phyloP scores from a whole-genome alignment of 2,888 invertebrate species.

The Metalampra italica region DNA sequence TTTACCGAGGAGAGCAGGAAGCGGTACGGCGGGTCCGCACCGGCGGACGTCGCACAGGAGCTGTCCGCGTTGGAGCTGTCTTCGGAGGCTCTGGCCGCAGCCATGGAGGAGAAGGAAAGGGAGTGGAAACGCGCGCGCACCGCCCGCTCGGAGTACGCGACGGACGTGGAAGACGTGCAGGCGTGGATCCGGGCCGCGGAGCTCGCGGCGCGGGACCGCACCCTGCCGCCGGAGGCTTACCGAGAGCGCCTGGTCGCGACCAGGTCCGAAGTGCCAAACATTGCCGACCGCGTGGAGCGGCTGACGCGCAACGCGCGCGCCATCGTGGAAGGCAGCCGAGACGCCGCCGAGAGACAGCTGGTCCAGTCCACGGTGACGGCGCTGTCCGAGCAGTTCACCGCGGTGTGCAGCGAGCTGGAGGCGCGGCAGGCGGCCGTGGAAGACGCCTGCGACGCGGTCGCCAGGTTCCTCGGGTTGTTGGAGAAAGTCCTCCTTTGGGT shows the following conservation, averaged over 20 bases:
- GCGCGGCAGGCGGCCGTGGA: slow-evolving; percentile 90
- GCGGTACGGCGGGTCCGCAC: slow-evolving; percentile 81
- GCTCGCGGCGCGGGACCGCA: slow-evolving; percentile 88
- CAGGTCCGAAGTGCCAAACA: slow-evolving; percentile 84
- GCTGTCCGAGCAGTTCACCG: slow-evolving; percentile 87
- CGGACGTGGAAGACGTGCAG: slow-evolving; percentile 89
- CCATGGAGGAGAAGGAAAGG: slow-evolving; percentile 92
- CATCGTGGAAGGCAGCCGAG: slow-evolving; percentile 88
- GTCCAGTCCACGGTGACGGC: slow-evolving; percentile 87
- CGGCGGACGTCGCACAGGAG: slow-evolving; percentile 89
- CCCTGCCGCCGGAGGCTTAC: slow-evolving; percentile 85
- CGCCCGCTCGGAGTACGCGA: slow-evolving; percentile 87
- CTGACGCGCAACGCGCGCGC: slow-evolving; percentile 87
- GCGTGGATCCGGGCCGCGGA: slow-evolving; percentile 92
- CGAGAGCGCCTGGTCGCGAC: slow-evolving; percentile 88
- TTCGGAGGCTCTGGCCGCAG: slow-evolving; percentile 86
- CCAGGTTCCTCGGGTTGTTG: slow-evolving; percentile 89
- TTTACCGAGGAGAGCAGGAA: slow-evolving; percentile 80
- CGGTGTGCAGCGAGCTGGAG: slow-evolving; percentile 88
- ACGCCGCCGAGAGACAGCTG: slow-evolving; percentile 86
- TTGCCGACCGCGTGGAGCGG: slow-evolving; percentile 87
- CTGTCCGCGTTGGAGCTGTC: slow-evolving; percentile 89
- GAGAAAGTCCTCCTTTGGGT: slow-evolving; percentile 91
- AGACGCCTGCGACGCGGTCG: slow-evolving; percentile 93
- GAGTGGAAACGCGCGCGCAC: slow-evolving; percentile 93